Base-by-base conservation (phyloP, 1,140 invertebrate species). In the Macrotrachela quadricornifera region DNA sequence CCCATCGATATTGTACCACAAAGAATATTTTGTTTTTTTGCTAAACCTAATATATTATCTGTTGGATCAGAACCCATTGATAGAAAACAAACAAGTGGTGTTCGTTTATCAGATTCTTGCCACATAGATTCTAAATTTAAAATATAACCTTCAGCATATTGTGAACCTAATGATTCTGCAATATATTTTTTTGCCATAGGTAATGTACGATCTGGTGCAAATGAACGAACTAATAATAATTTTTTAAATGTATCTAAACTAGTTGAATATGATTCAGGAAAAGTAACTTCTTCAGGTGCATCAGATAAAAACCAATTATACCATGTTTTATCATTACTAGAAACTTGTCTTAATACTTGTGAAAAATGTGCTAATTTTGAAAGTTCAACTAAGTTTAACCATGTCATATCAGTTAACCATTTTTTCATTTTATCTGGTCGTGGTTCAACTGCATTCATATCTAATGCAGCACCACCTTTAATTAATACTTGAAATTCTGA, bases 1-100 rank as follows among this genome's bases (percentile, higher is more conserved):
- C 90, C 90, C 88, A 95, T 94, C 1, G 87, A 94, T 18, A 92
- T 83, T 0, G 80, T 77, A 62, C 79, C 79, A 46, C 87, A 72
- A 54, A 75, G 83, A 39, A 83, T 79, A 60, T 80, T 76, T 69
- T 84, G 83, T 48, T 79, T 74, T 69, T 91, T 92, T 1, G 87
- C 83, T 40, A 94, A 68, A 12, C 73, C 71, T 42, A 82, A 81
- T 57, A 96, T 88, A 71, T 91, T 85, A 17, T 83, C 79, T 41
- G 87, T 90, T 3, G 90, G 90, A 75, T 96, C 90, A 0, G 87
- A 91, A 11, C 90, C 88, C 61, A 87, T 91, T 0, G 87, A 92
- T 6, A 96, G 71, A 59, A 95, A 82, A 63, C 88, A 94, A 58
- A 92, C 80, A 11, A 95, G 73, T 0, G 88, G 90, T 1, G 82